These are phyloP conservation scores for Colletes collaris DNA, from an alignment of 2,888 invertebrate species.

Conservation along the genomic window DNA sequence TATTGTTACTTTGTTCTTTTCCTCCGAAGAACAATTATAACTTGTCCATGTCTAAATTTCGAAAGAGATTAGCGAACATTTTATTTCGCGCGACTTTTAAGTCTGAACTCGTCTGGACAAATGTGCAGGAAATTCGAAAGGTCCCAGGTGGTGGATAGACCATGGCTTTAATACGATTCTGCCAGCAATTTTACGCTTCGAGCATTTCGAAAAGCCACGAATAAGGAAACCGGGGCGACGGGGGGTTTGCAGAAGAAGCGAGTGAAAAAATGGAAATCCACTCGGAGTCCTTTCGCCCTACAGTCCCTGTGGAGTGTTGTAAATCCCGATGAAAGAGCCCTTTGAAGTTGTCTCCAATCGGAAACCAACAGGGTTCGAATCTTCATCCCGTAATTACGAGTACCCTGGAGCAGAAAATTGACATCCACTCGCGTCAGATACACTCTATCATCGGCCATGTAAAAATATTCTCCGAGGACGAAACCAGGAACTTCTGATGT, in stretches of 20 bases:
- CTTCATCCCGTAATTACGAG: constrained; percentile 67
- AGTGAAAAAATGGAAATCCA: constrained; percentile 61
- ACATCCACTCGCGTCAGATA: constrained; percentile 43
- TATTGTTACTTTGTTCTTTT: background rate
- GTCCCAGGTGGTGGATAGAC: constrained; percentile 67
- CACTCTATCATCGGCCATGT: constrained; percentile 22
- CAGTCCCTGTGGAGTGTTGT: constrained; percentile 48
- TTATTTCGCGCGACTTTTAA: background rate
- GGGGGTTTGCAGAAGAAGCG: constrained; percentile 17
- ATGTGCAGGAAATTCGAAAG: constrained; percentile 1
- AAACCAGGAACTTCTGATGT: constrained; percentile 16
- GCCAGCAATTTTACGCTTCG: constrained; percentile 79
- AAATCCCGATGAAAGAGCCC: constrained; percentile 65
- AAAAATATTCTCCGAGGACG: constrained; percentile 23
- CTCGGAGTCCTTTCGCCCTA: constrained; percentile 46
- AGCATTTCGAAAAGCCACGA: constrained; percentile 72
- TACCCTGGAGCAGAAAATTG: constrained; percentile 60
- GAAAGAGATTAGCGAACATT: constrained; percentile 17
- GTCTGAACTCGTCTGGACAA: background rate
- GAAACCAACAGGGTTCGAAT: constrained; percentile 61
- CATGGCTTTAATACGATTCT: constrained; percentile 75
- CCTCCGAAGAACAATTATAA: background rate
- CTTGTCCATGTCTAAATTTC: background rate
- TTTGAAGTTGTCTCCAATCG: constrained; percentile 67
- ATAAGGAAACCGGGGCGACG: constrained; percentile 17